Percentiles rank a stretch among this genome's conserved stretches.
phyloP scores from a whole-genome alignment of 2,113 vertebrate genomes.

The Dinomys branickii region DNA sequence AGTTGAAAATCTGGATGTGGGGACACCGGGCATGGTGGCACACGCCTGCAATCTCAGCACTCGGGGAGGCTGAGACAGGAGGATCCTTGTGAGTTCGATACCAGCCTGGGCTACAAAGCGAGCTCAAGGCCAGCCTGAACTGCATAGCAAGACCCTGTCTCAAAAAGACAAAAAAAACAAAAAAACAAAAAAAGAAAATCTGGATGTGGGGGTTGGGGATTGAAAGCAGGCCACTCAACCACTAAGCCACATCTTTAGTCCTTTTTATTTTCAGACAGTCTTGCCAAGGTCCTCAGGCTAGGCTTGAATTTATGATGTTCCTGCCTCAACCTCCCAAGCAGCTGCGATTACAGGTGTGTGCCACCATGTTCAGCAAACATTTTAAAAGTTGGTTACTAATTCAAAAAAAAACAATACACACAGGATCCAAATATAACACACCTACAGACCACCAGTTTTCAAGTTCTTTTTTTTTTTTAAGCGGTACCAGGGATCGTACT shows the following conservation, averaged over 20 bases:
- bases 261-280: background rate
- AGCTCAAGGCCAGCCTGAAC: too few species aligned
- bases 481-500: too few species aligned
- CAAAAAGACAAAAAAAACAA: too few species aligned
- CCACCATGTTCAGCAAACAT: background rate
- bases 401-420: background rate
- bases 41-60: too few species aligned
- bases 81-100: too few species aligned
- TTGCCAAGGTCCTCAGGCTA: background rate
- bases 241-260: background rate
- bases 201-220: background rate
- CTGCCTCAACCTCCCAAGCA: background rate
- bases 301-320: background rate
- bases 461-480: slow-evolving; percentile 49
- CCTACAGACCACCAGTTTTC: slow-evolving; percentile 1
- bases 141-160: too few species aligned
- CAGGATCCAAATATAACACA: slow-evolving; percentile 16
- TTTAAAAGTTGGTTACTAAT: slow-evolving; percentile 28
- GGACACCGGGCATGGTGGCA: too few species aligned
- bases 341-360: background rate
- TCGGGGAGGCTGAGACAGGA: too few species aligned
- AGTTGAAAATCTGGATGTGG: background rate
- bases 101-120: too few species aligned
- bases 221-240: background rate
- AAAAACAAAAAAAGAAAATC: too few species aligned